Conservation (phyloP, 1,140 invertebrate species). For the Limonius californicus region DNA sequence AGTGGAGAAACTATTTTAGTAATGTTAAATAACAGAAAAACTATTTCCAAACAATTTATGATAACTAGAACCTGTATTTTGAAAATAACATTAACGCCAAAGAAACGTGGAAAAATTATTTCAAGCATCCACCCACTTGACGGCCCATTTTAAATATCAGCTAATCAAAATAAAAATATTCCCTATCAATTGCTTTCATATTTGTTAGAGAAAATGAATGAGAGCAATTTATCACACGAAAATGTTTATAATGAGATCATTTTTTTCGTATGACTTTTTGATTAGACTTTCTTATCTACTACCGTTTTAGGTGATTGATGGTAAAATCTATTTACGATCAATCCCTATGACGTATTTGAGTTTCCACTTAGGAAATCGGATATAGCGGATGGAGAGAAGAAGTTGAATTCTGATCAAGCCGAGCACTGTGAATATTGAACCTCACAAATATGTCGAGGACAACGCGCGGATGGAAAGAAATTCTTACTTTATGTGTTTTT, state of each 20-base stretch:
- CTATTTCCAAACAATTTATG: no score
- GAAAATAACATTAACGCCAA: no score
- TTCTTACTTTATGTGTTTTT: no score
- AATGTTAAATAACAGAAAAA: no score
- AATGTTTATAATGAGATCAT: constrained; percentile 5
- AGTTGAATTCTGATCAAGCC: background rate
- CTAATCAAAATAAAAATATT: no score
- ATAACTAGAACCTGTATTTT: no score
- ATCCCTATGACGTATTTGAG: constrained; percentile 8
- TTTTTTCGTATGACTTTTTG: constrained; percentile 4
- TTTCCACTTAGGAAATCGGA: constrained; percentile 9
- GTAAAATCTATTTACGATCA: constrained; percentile 8
- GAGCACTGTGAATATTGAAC: background rate
- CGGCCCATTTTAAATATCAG: no score
- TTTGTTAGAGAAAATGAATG: background rate
- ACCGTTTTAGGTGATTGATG: constrained; percentile 10
- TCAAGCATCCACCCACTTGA: no score
- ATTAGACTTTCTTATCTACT: constrained; percentile 5
- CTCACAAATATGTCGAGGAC: background rate
- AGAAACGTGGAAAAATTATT: no score
- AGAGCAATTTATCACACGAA: background rate
- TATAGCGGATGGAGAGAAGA: background rate
- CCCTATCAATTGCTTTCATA: no score
- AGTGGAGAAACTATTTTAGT: no score
- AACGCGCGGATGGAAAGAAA: no score